Evolutionary conservation across 2,113 vertebrate species (phyloP).

Genomic region (Ascaphus truei): DNA sequence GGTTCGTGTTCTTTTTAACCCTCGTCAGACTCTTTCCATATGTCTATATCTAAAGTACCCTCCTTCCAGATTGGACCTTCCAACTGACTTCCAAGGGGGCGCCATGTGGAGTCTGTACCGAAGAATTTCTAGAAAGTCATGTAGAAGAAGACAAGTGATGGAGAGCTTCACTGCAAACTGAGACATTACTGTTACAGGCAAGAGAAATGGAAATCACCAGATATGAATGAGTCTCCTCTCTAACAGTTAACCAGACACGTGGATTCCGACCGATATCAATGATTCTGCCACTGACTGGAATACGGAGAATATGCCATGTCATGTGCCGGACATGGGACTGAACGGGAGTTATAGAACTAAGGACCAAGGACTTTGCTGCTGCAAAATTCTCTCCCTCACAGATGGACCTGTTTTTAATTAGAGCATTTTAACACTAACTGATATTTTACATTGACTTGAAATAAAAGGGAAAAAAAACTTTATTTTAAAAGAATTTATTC

Average conservation of each 20-base stretch:
- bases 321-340: not conserved
- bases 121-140: not conserved
- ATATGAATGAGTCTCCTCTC: not conserved
- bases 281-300: not conserved
- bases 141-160: not conserved
- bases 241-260: not conserved
- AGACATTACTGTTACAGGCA: not conserved
- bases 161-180: not conserved
- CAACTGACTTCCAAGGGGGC: not conserved
- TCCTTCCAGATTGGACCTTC: slow-evolving; percentile 3
- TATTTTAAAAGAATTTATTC: slow-evolving; percentile 19
- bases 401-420: slow-evolving; percentile 26
- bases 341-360: not conserved
- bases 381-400: slow-evolving; percentile 14
- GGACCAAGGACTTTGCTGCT: slow-evolving; percentile 8
- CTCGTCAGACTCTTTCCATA: not conserved
- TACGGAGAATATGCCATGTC: not conserved
- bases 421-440: slow-evolving; percentile 32
- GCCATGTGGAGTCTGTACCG: not conserved
- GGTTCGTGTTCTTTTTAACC: slow-evolving; percentile 5
- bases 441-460: slow-evolving; percentile 34
- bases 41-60: not conserved
- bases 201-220: not conserved
- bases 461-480: slow-evolving; percentile 27
- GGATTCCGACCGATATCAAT: not conserved